phyloP scores from a whole-genome alignment of 2,797 vertebrate genomes.

The Bradypodion ventrale region DNA sequence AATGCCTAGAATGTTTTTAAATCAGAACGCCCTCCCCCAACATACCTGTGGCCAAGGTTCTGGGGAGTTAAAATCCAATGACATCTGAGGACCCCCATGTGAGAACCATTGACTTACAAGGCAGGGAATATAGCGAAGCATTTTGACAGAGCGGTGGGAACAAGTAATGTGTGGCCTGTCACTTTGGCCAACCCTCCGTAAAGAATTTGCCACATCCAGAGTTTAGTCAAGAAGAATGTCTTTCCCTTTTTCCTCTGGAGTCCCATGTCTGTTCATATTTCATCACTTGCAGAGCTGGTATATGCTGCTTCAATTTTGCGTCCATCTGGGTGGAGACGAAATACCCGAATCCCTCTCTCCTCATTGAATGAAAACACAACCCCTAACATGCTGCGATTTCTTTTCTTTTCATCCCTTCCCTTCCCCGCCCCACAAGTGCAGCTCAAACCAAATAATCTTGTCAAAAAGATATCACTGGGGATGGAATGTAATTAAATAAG shows the following conservation, averaged over 20 bases:
- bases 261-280: neutral
- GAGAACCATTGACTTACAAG: too few relatives aligned
- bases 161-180: neutral
- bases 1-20: too few relatives aligned
- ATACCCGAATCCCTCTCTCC: neutral
- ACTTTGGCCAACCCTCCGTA: neutral
- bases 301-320: neutral
- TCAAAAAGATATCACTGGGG: slow-evolving; percentile 55
- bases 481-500: slow-evolving; percentile 39
- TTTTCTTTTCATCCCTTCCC: neutral
- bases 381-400: neutral
- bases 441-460: slow-evolving; percentile 28
- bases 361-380: neutral
- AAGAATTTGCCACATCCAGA: neutral
- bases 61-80: too few relatives aligned
- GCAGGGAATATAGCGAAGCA: neutral
- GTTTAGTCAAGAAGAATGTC: neutral
- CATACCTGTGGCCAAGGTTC: too few relatives aligned
- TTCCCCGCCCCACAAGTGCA: neutral
- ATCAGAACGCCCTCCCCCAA: too few relatives aligned
- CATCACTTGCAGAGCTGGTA: neutral
- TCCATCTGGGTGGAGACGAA: neutral
- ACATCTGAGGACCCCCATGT: too few relatives aligned
- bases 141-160: neutral
- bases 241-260: neutral